Evolutionary conservation across 1,140 invertebrate species (phyloP).

Genomic region (Radopholus similis): DNA sequence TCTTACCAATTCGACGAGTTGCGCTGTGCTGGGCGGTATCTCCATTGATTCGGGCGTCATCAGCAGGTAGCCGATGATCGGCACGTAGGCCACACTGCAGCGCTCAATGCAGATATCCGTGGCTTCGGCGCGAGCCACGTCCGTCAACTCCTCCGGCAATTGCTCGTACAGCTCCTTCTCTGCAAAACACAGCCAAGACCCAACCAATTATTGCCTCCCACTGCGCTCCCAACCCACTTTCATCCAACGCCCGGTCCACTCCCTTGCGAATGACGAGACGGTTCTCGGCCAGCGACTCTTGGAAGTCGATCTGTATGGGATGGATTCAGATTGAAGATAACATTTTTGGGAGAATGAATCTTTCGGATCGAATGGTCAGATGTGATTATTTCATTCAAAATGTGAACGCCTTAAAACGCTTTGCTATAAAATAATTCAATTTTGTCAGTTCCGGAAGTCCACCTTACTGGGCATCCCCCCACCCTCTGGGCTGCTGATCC

Average conservation of each 20-base stretch:
- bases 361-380: no score
- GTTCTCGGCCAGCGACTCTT: constrained; percentile 45
- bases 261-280: constrained; percentile 51
- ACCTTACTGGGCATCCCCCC: no score
- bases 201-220: no score
- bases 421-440: no score
- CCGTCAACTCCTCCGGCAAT: constrained; percentile 45
- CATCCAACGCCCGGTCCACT: constrained; percentile 49
- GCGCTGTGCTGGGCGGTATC: constrained; percentile 7
- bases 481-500: no score
- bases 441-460: no score
- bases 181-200: constrained; percentile 21
- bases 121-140: constrained; percentile 46
- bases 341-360: no score
- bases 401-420: background rate
- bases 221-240: constrained; percentile 32
- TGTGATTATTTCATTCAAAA: no score
- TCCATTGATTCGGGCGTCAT: constrained; percentile 33
- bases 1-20: constrained; percentile 20
- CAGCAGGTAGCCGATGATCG: constrained; percentile 55
- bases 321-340: no score
- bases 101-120: constrained; percentile 26
- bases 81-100: constrained; percentile 52
- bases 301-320: constrained; percentile 54
- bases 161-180: constrained; percentile 42